Evolutionary conservation across 2,797 vertebrate species (phyloP).

Genomic region (Miichthys miiuy): DNA sequence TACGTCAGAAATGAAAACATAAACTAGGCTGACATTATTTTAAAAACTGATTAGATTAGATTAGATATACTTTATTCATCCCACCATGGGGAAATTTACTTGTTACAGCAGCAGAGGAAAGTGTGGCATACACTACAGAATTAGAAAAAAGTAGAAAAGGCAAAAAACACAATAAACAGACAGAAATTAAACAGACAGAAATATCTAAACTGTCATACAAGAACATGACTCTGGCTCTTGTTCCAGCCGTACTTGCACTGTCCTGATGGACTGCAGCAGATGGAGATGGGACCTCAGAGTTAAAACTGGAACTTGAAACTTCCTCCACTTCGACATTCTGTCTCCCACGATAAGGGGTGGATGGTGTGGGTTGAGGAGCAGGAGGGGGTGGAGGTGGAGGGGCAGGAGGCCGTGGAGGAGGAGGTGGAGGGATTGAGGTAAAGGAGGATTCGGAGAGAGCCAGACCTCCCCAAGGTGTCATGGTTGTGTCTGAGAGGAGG

Average conservation of each 20-base stretch:
- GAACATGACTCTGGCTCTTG: no score
- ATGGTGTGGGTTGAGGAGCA: conserved; percentile 40
- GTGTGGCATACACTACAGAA: no score
- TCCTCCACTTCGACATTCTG: conserved; percentile 14
- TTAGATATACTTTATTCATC: no score
- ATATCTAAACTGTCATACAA: no score
- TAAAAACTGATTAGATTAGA: no score
- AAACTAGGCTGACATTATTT: background rate
- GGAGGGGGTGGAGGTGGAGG: conserved; percentile 38
- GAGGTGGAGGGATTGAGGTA: conserved; percentile 61
- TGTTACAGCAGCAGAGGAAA: no score
- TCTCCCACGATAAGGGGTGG: conserved; percentile 36
- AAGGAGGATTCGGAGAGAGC: conserved; percentile 81
- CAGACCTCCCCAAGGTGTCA: conserved; percentile 79
- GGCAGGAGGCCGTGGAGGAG: conserved; percentile 46
- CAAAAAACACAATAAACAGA: no score
- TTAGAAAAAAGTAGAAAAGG: no score
- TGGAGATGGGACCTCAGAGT: conserved; percentile 48
- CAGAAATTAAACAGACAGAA: no score
- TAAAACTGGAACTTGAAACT: conserved; percentile 50
- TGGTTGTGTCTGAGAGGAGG: conserved; percentile 68
- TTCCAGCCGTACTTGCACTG: conserved; percentile 43
- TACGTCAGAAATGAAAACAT: background rate
- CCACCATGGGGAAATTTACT: no score
- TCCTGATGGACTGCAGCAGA: conserved; percentile 29